These are phyloP conservation scores for Gymnoscopelus braueri DNA, from an alignment of 2,797 vertebrate genomes.

Conservation along the genomic window DNA sequence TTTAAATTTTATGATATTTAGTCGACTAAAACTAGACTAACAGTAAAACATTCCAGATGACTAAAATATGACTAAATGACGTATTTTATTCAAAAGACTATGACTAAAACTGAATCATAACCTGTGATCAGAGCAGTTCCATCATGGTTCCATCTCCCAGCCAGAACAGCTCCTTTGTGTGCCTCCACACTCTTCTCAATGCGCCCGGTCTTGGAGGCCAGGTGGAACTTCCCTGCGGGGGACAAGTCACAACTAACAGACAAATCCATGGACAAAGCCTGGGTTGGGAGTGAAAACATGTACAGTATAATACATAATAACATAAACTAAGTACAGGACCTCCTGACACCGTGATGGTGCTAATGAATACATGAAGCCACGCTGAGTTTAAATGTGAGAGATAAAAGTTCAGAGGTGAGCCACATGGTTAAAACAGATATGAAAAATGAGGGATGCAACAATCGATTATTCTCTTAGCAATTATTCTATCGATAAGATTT, in stretches of 20 bases:
- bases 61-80: no score
- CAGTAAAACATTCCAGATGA: no score
- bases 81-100: no score
- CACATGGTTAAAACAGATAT: not conserved
- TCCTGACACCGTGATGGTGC: not conserved
- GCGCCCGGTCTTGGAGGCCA: conserved; percentile 90
- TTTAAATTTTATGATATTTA: no score
- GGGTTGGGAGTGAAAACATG: not conserved
- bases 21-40: no score
- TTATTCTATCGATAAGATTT: no score
- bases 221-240: conserved; percentile 91
- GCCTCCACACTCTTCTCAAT: conserved; percentile 96
- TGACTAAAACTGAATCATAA: no score
- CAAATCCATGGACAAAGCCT: conserved; percentile 1
- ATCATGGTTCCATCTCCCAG: conserved; percentile 94
- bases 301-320: no score
- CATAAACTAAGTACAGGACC: no score
- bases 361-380: not conserved
- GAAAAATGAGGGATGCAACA: no score
- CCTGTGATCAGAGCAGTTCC: conserved; percentile 96
- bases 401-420: conserved; percentile 19
- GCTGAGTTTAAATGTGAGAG: not conserved
- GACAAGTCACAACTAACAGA: conserved; percentile 9
- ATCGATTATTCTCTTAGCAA: no score
- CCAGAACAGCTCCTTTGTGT: conserved; percentile 93